These are phyloP conservation scores for Anas acuta DNA, from an alignment of 2,797 vertebrate genomes.

Conservation along the genomic window DNA sequence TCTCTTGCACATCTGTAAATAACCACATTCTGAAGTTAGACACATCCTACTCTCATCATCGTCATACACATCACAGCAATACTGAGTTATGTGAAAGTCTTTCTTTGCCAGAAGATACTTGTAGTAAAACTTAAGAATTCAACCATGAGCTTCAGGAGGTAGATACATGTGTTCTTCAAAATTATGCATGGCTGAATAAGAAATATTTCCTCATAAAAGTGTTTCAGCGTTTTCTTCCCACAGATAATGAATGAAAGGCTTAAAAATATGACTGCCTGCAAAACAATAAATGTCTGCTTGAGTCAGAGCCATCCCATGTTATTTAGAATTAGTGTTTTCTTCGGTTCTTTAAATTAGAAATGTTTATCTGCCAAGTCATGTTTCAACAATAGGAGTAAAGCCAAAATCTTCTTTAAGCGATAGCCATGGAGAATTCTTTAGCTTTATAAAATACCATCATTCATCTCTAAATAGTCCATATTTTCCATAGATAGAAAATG, in stretches of 20 bases:
- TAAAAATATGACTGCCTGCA: not conserved
- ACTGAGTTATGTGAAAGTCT: not conserved
- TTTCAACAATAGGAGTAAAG: not conserved
- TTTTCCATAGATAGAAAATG: not conserved
- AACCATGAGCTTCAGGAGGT: not conserved
- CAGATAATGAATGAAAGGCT: not conserved
- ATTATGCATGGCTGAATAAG: not conserved
- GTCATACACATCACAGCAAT: not conserved
- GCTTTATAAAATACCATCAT: not conserved
- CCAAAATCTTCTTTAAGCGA: not conserved
- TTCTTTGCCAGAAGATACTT: not conserved
- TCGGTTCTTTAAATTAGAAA: not conserved
- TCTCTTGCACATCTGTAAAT: not conserved
- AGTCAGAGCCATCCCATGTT: not conserved
- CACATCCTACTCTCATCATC: not conserved
- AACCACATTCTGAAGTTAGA: not conserved
- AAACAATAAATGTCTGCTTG: not conserved
- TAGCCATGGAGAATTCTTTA: not conserved
- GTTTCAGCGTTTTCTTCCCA: not conserved
- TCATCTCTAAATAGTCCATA: not conserved
- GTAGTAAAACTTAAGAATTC: not conserved
- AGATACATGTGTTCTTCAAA: not conserved
- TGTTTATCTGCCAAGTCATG: not conserved
- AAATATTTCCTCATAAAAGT: not conserved
- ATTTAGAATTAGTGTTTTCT: not conserved